Conservation (phyloP, 23 tunicate species). For the Corella eumyota region DNA sequence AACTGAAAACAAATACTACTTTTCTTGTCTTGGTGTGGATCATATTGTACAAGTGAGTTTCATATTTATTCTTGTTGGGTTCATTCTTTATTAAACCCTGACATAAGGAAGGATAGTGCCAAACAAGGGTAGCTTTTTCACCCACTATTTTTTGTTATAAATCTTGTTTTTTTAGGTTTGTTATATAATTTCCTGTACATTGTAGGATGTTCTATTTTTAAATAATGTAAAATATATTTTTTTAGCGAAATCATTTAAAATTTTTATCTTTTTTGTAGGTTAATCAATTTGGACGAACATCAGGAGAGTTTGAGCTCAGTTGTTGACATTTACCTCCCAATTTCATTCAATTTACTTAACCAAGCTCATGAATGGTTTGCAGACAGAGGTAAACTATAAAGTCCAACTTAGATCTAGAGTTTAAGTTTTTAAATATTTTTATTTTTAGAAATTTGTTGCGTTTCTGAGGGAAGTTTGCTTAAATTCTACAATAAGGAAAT, state of each 20-base stretch:
- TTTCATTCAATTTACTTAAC: slow-evolving; percentile 25
- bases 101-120: no score
- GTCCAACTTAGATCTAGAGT: not conserved
- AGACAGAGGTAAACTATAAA: slow-evolving; percentile 24
- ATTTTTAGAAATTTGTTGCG: slow-evolving; percentile 21
- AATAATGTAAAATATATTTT: not conserved
- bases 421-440: slow-evolving; percentile 1
- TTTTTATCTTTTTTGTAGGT: no score
- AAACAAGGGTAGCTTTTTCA: no score
- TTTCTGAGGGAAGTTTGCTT: slow-evolving; percentile 15
- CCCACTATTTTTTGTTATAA: no score
- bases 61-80: not conserved
- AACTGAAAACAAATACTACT: no score
- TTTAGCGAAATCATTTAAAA: no score
- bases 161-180: no score
- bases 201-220: no score
- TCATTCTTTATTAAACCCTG: no score
- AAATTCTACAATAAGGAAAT: slow-evolving; percentile 19
- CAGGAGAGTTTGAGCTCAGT: no score
- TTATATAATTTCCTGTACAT: no score
- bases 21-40: slow-evolving; percentile 16
- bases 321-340: no score
- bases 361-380: slow-evolving; percentile 78
- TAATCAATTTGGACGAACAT: slow-evolving; percentile 8
- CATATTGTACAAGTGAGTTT: slow-evolving; percentile 14